Evolutionary conservation across 30 jellyfish, hydroid and myxozoan genomes (phyloP).

Genomic region (Cassiopea xamachana): DNA sequence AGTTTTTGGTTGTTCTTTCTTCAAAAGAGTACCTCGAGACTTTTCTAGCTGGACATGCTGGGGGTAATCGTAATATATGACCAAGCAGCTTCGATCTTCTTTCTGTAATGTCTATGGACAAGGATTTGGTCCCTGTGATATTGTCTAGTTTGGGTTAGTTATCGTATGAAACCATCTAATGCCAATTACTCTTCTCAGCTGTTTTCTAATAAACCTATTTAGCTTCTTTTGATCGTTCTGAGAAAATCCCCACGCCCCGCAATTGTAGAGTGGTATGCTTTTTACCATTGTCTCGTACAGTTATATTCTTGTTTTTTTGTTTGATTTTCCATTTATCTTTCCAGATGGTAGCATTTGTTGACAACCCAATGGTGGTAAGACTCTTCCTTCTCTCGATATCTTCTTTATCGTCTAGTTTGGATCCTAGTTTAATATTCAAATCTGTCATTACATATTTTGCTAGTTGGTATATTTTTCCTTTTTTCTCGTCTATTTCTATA

Average conservation of each 20-base stretch:
- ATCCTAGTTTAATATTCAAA: slow-evolving; percentile 24
- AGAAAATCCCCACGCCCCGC: slow-evolving; percentile 61
- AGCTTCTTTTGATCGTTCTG: slow-evolving; percentile 36
- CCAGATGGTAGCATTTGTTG: background rate
- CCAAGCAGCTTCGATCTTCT: slow-evolving; percentile 54
- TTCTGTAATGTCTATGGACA: slow-evolving; percentile 42
- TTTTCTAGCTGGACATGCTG: slow-evolving; percentile 6
- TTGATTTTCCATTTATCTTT: slow-evolving; percentile 30
- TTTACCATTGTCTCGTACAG: slow-evolving; percentile 43
- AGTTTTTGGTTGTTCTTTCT: background rate
- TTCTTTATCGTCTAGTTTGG: background rate
- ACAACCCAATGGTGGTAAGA: slow-evolving; percentile 24
- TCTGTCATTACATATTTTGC: slow-evolving; percentile 4
- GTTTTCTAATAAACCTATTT: slow-evolving; percentile 40
- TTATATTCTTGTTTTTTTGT: slow-evolving; percentile 15
- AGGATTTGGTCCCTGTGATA: slow-evolving; percentile 50
- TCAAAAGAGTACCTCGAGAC: background rate
- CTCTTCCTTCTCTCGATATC: slow-evolving; percentile 10
- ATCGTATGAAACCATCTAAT: slow-evolving; percentile 36
- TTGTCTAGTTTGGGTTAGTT: slow-evolving; percentile 43
- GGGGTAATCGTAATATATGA: slow-evolving; percentile 42
- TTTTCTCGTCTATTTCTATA: slow-evolving; percentile 38
- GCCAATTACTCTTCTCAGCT: slow-evolving; percentile 40
- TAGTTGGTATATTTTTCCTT: slow-evolving; percentile 35
- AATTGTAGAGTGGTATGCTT: slow-evolving; percentile 56